phyloP scores from a whole-genome alignment of 2,888 invertebrate genomes.

The Zootermopsis nevadensis region DNA sequence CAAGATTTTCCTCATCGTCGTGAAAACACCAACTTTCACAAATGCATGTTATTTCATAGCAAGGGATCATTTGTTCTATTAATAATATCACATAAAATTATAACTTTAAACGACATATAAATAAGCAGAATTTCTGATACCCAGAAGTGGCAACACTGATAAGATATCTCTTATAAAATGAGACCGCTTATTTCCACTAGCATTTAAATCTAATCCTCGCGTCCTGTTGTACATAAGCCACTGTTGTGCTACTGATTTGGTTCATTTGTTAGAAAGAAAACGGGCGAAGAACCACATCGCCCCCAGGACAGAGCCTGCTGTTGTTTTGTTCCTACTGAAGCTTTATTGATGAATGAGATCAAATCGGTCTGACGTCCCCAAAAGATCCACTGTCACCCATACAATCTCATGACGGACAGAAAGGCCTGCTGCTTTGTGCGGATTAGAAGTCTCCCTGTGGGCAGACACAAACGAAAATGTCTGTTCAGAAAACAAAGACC shows the following conservation, averaged over 20 bases:
- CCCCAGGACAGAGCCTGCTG: not conserved
- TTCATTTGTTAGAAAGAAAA: slow-evolving; percentile 38
- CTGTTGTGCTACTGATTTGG: not conserved
- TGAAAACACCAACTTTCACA: too few relatives aligned
- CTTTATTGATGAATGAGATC: slow-evolving; percentile 42
- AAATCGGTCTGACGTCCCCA: slow-evolving; percentile 23
- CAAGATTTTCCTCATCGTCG: too few relatives aligned
- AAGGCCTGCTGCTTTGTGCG: slow-evolving; percentile 24
- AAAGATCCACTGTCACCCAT: slow-evolving; percentile 33
- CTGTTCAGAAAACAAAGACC: not conserved
- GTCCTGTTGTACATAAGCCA: not conserved
- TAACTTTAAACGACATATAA: too few relatives aligned
- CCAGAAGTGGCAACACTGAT: too few relatives aligned
- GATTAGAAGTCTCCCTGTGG: slow-evolving; percentile 4
- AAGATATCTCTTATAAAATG: too few relatives aligned
- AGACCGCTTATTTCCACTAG: too few relatives aligned
- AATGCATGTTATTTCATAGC: too few relatives aligned
- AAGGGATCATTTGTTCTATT: too few relatives aligned
- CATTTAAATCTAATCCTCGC: too few relatives aligned
- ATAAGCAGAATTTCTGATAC: too few relatives aligned
- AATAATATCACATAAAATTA: too few relatives aligned
- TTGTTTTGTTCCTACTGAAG: slow-evolving; percentile 25
- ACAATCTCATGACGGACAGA: slow-evolving; percentile 28
- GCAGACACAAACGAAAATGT: slow-evolving; percentile 14
- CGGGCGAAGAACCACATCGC: slow-evolving; percentile 16